A percentile compares a stretch with the other conserved stretches of the same genome.
phyloP scores from a whole-genome alignment of 2,797 vertebrate genomes.

The Myoxocephalus aenaeus region DNA sequence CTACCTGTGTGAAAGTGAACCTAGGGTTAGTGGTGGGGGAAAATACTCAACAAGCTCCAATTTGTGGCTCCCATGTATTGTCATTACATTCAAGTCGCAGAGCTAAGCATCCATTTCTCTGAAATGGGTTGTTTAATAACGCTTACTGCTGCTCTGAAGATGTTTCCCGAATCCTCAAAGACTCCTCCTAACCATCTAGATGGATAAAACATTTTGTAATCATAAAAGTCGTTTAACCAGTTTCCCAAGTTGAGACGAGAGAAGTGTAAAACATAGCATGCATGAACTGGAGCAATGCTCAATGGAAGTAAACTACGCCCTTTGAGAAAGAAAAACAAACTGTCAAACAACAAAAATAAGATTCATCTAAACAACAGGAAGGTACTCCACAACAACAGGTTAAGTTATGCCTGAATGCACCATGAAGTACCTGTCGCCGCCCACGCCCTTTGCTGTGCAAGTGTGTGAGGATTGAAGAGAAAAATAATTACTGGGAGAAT shows the following conservation, averaged over 20 bases:
- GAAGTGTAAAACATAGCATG: not conserved
- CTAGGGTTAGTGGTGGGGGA: not conserved
- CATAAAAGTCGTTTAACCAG: not conserved
- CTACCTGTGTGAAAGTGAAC: not conserved
- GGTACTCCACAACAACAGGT: no score
- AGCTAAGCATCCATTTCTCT: not conserved
- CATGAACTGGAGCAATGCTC: not conserved
- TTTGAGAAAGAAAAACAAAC: no score
- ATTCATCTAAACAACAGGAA: no score
- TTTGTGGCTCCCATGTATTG: not conserved
- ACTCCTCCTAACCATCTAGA: conserved; percentile 10
- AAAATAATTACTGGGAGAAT: no score
- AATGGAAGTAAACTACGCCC: not conserved
- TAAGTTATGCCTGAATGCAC: no score
- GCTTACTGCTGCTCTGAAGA: conserved; percentile 17
- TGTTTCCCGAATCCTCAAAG: conserved; percentile 29
- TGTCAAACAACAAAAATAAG: not conserved
- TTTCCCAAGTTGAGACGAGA: conserved; percentile 1
- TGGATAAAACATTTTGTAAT: conserved; percentile 5
- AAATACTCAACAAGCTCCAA: not conserved
- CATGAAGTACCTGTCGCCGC: no score
- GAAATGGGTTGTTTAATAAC: conserved; percentile 27
- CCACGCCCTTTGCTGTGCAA: no score
- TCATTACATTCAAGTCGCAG: conserved; percentile 23
- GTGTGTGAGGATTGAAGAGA: no score